Evolutionary conservation across 2,113 vertebrate genomes (phyloP).

Genomic region (Chionodraco myersi): DNA sequence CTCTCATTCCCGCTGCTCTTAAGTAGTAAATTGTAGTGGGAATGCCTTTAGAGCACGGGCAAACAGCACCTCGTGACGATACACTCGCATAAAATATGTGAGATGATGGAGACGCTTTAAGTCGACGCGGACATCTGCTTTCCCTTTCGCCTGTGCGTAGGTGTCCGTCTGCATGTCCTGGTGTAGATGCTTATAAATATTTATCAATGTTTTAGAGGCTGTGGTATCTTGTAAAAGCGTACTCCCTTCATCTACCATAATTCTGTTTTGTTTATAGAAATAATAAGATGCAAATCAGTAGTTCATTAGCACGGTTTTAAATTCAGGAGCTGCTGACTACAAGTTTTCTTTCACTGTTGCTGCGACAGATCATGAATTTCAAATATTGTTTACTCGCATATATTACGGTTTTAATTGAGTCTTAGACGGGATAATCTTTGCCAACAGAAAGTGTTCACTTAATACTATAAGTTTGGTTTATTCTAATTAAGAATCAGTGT

Average conservation of each 20-base stretch:
- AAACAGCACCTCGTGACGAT: not conserved
- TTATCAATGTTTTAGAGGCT: slow-evolving; percentile 3
- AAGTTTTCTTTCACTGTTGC: slow-evolving; percentile 12
- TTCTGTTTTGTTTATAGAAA: slow-evolving; percentile 11
- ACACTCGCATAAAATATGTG: slow-evolving; percentile 4
- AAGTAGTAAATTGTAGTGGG: not conserved
- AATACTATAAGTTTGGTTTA: not conserved
- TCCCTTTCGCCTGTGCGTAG: not conserved
- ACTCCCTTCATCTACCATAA: not conserved
- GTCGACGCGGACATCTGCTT: slow-evolving; percentile 36
- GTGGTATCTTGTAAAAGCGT: not conserved
- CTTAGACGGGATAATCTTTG: not conserved
- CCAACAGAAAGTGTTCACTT: not conserved
- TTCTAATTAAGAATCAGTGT: not conserved
- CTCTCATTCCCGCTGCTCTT: not conserved
- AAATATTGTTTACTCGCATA: slow-evolving; percentile 10
- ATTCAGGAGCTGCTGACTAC: slow-evolving; percentile 23
- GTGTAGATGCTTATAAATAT: slow-evolving; percentile 39
- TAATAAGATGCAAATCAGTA: slow-evolving; percentile 40
- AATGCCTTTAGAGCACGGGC: not conserved
- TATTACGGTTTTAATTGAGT: slow-evolving; percentile 27
- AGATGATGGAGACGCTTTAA: slow-evolving; percentile 37
- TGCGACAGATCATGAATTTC: not conserved
- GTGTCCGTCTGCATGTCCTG: slow-evolving; percentile 20
- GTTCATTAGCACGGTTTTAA: slow-evolving; percentile 38